Base-by-base conservation (phyloP, 2,888 invertebrate species). In the Hypsopygia costalis region DNA sequence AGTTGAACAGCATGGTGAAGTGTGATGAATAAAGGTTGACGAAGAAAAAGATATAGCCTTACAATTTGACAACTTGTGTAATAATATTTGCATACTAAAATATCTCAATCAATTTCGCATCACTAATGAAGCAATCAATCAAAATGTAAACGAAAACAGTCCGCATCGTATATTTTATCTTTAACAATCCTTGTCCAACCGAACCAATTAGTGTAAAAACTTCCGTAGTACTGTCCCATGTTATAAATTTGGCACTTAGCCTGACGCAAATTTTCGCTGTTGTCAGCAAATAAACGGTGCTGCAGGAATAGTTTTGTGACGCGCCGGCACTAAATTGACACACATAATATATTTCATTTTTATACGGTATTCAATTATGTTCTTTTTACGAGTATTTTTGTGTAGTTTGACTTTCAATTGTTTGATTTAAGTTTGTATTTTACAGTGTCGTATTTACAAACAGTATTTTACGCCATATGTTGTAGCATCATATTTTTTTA, bases 161-260 rank as follows among this genome's bases (percentile, higher is more conserved):
- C 82, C 73, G 83, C 79, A 79, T 76, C 61, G 87, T 80, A 88
- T 87, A 88, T 86, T 87, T 87, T 87, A 88, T 82, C 85, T 83
- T 82, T 85, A 87, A 86, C 87, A 83, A 83, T 85, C 86, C 87
- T 81, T 80, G 69, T 73, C 66, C 69, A 69, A 71, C 77, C 75
- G 65, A 74, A 85, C 79, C 87, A 88, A 87, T 87, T 87, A 87
- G 81, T 61, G 83, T 72, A 77, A 83, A 85, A 87, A 83, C 81
- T 79, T 78, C 69, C 69, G 68, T 75, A 74, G 69, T 75, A 74
- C 69, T 65, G 62, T 77, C 71, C 79, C 74, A 81, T 79, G 82
- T 81, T 81, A 82, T 82, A 87, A 87, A 86, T 88, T 88, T 87
- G 87, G 87, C 87, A 85, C 86, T 86, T 82, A 80, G 83, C 81